Percentiles rank a stretch among this genome's conserved stretches.
Evolutionary conservation across 2,113 vertebrate genomes (phyloP).

Genomic region (Tetrax tetrax): DNA sequence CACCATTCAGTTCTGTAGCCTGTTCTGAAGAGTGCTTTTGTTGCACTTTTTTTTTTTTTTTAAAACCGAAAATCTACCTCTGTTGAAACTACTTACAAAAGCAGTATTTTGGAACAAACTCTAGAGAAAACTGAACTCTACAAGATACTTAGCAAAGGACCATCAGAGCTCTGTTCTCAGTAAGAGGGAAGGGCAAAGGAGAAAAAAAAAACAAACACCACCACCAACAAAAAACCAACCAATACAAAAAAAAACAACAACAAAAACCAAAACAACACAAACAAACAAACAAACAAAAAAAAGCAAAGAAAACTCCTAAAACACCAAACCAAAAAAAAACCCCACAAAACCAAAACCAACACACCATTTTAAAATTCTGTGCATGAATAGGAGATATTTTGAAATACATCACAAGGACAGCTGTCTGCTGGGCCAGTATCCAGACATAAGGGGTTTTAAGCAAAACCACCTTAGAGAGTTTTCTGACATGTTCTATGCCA

Average conservation of each 20-base stretch:
- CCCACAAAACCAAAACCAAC: background rate
- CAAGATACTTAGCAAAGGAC: background rate
- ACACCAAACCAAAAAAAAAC: background rate
- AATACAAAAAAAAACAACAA: too few species aligned
- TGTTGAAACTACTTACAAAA: conserved; percentile 41
- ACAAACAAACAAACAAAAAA: too few species aligned
- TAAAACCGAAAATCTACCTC: conserved; percentile 37
- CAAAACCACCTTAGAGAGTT: background rate
- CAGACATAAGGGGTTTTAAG: background rate
- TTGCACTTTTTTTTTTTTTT: background rate
- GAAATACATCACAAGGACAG: background rate
- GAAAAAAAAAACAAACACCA: background rate
- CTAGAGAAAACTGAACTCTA: background rate
- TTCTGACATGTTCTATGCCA: background rate
- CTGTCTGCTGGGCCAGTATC: background rate
- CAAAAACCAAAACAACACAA: too few species aligned
- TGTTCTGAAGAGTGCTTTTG: conserved; percentile 22
- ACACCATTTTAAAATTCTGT: background rate
- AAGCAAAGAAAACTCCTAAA: too few species aligned
- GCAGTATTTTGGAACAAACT: background rate
- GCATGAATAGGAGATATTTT: background rate
- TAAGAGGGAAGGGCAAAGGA: background rate
- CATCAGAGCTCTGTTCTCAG: background rate
- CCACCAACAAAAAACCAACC: too few species aligned
- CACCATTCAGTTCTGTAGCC: conserved; percentile 29